Base-by-base conservation (phyloP, 2,113 vertebrate species). In the Oenanthe melanoleuca region DNA sequence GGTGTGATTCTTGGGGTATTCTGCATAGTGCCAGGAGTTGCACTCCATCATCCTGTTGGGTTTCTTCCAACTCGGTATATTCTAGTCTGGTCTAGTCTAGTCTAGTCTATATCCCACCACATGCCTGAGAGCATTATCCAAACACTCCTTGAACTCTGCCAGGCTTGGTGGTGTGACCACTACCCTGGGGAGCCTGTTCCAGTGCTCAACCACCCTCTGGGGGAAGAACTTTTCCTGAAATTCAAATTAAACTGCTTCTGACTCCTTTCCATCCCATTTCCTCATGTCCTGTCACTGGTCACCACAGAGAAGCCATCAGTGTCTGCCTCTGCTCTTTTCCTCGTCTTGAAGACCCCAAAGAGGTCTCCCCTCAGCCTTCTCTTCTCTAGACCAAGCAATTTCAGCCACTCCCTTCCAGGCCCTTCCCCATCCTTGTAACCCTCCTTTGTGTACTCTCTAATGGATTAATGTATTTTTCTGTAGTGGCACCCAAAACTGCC, bases 21-120 rank as follows among this genome's bases (percentile, higher is more conserved):
- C 25, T 60, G 63, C 3, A 1, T 2, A 52, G 5, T n/a, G 19
- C 18, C 34, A n/a, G 42, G 22, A 52, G 8, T 3, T 67, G 17
- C 9, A 33, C 22, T 33, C 2, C 1, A 14, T 52, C 13, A 33
- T 59, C 44, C 7, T 20, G 4, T 21, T 17, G 7, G 1, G 4
- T 55, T 24, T 29, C n/a, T 63, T 70, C n/a, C 49, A 25, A 40
- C 4, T 53, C 9, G 23, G 34, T n/a, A 28, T 33, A 34, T 25
- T 26, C 64, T 31, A 14, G 19, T 64, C 20, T 16, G 26, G 40
- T 26, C 64, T 31, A 14, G 40, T 64, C 28, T 16, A 50, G 25
- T 50, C 49, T 25, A 26, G 49, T 26, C 25, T 50, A 15, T 50
- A 50, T 55, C 22, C 23, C 42, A 40, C 9, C 5, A 12, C 12